phyloP scores from a whole-genome alignment of 2,888 invertebrate species.

The Teleogryllus oceanicus region DNA sequence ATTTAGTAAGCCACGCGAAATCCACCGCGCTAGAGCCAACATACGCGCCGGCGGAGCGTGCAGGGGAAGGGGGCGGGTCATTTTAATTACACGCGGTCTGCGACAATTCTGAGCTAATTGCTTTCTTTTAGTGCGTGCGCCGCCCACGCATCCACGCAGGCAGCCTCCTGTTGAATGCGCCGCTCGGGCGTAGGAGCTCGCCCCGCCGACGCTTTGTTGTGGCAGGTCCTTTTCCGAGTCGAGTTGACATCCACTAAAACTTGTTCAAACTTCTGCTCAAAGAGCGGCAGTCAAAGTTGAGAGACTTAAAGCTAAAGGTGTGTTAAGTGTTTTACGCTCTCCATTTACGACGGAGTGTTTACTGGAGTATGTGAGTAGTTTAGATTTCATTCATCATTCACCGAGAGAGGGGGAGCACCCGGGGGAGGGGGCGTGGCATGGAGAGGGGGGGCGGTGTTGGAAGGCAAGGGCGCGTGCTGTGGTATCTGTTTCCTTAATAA shows the following conservation, averaged over 20 bases:
- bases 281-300: conserved; percentile 18
- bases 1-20: neutral
- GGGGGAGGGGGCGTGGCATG: neutral
- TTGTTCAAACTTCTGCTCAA: conserved; percentile 7
- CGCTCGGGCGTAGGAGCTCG: no score
- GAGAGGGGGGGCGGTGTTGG: neutral
- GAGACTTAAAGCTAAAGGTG: conserved; percentile 9
- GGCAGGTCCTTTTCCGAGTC: neutral
- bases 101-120: no score
- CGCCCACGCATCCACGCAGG: no score
- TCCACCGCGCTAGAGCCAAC: no score
- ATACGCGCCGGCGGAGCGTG: no score
- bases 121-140: no score
- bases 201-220: no score
- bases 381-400: conserved; percentile 9
- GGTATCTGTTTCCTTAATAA: no score
- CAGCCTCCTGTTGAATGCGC: no score
- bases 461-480: neutral
- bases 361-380: conserved; percentile 18
- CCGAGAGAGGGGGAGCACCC: neutral
- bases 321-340: conserved; percentile 18
- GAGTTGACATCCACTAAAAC: conserved; percentile 18
- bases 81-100: no score
- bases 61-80: no score
- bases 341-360: conserved; percentile 7